Percentiles rank a stretch among this genome's conserved stretches.
Evolutionary conservation across 2,113 vertebrate species (phyloP).

Genomic region (Protomyctophum bolini): DNA sequence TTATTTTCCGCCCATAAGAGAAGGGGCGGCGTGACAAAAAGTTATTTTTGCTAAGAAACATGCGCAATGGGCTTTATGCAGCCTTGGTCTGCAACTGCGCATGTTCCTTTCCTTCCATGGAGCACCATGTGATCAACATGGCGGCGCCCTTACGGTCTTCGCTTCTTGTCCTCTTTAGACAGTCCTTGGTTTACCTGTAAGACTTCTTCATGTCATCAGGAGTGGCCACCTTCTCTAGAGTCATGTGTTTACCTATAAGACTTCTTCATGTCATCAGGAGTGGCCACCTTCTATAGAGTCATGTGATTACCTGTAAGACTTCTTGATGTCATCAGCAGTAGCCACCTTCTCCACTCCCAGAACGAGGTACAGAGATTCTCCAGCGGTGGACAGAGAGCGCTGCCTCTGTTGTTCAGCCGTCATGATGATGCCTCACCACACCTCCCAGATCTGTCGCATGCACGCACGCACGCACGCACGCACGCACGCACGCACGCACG

Average conservation of each 20-base stretch:
- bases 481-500: no score
- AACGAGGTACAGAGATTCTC: slow-evolving; percentile 92
- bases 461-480: background rate
- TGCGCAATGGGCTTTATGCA: no score
- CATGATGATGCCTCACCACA: slow-evolving; percentile 76
- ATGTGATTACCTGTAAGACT: slow-evolving; percentile 90
- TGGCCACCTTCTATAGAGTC: no score
- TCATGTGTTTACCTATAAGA: slow-evolving; percentile 88
- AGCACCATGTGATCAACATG: no score
- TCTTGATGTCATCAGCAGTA: slow-evolving; percentile 95
- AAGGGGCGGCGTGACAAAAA: no score
- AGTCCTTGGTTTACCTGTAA: slow-evolving; percentile 96
- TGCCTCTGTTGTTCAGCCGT: slow-evolving; percentile 98
- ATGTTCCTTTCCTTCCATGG: no score
- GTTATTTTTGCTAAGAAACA: no score
- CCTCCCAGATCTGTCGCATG: slow-evolving; percentile 53
- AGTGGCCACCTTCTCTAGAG: slow-evolving; percentile 89
- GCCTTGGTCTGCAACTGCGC: no score
- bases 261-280: slow-evolving; percentile 52
- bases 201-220: slow-evolving; percentile 96
- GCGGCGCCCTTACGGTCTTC: no score
- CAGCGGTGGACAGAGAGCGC: slow-evolving; percentile 95
- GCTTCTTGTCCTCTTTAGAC: no score
- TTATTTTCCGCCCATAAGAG: no score
- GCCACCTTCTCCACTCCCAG: slow-evolving; percentile 94